Conservation (phyloP, 2,113 vertebrate genomes). For the Grammomys surdaster region DNA sequence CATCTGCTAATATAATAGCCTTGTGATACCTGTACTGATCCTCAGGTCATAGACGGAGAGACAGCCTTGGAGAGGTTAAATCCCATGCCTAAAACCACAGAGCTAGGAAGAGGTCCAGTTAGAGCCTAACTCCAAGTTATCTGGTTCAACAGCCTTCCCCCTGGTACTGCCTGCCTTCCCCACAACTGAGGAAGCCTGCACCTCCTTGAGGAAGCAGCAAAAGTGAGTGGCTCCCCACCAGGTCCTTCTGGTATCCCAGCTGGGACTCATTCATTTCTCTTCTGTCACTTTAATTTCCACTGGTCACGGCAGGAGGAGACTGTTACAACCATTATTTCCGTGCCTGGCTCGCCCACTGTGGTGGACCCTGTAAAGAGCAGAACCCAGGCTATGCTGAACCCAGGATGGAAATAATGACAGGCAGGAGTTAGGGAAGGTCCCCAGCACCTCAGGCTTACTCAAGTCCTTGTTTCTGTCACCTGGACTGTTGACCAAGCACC, state of each 20-base stretch:
- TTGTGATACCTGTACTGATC: neutral
- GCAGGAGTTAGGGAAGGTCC: neutral
- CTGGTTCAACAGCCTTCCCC: neutral
- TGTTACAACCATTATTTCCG: slow-evolving; percentile 66
- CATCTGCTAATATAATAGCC: neutral
- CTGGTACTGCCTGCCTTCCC: neutral
- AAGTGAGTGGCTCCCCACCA: slow-evolving; percentile 17
- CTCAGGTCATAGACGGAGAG: neutral
- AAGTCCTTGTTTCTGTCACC: neutral
- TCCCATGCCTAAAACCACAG: neutral
- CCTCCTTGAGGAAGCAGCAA: neutral
- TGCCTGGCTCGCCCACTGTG: slow-evolving; percentile 40
- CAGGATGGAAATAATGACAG: neutral
- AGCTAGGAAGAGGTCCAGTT: neutral
- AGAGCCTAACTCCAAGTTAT: neutral
- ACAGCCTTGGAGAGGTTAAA: slow-evolving; percentile 28
- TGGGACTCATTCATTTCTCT: slow-evolving; percentile 69
- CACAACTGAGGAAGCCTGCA: neutral
- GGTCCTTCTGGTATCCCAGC: slow-evolving; percentile 32
- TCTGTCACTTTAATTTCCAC: slow-evolving; percentile 60
- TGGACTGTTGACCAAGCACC: neutral
- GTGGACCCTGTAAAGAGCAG: neutral
- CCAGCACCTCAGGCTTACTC: neutral
- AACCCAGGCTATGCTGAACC: neutral
- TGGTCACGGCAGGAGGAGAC: slow-evolving; percentile 69